Percentiles rank a stretch among this genome's conserved stretches.
These are phyloP conservation scores for Listronotus oregonensis DNA, from an alignment of 1,140 invertebrate genomes.

Conservation along the genomic window DNA sequence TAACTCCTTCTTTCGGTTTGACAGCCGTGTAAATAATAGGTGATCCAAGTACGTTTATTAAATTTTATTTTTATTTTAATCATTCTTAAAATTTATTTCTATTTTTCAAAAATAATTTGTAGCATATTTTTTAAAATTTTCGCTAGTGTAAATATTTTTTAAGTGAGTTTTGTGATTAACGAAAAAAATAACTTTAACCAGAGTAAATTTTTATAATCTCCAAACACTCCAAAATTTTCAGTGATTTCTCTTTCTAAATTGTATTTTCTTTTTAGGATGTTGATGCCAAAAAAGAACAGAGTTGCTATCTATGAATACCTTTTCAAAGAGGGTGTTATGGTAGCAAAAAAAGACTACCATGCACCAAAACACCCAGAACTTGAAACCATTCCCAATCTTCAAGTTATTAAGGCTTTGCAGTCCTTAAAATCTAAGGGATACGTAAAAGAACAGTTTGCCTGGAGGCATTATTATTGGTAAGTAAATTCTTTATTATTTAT, in stretches of 20 bases:
- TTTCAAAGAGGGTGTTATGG: conserved; percentile 97
- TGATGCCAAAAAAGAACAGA: conserved; percentile 99
- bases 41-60: conserved; percentile 27
- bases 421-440: conserved; percentile 95
- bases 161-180: background rate
- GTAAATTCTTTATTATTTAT: no score
- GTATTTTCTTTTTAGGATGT: conserved; percentile 75
- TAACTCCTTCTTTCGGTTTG: conserved; percentile 31
- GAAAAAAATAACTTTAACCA: background rate
- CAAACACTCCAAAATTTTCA: background rate
- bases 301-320: conserved; percentile 96
- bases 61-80: conserved; percentile 13
- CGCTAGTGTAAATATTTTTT: conserved; percentile 12
- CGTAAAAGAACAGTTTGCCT: conserved; percentile 99
- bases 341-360: conserved; percentile 96
- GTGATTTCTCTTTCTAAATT: background rate
- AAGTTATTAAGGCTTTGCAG: conserved; percentile 98
- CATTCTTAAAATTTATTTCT: background rate
- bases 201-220: background rate
- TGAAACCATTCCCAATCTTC: conserved; percentile 93
- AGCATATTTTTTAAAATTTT: background rate
- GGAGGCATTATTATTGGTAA: conserved; percentile 98
- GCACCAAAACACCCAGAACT: conserved; percentile 94
- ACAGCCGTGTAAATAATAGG: conserved; percentile 31
- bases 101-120: background rate